These are phyloP conservation scores for Apocheima hispidaria DNA, from an alignment of 2,888 invertebrate species.

Conservation along the genomic window DNA sequence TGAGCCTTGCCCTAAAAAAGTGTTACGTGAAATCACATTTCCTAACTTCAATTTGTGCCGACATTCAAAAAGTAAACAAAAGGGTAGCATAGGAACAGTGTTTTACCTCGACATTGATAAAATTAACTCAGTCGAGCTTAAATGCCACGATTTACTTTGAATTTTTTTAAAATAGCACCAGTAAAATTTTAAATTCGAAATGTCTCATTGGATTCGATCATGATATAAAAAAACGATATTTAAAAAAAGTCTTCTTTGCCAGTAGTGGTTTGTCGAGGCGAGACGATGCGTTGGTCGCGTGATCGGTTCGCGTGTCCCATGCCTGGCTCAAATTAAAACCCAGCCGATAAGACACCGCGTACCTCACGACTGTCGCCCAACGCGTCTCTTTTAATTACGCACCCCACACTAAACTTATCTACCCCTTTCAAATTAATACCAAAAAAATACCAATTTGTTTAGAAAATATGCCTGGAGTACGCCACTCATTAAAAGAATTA, in stretches of 20 bases:
- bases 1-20: conserved; percentile 73
- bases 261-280: conserved; percentile 52
- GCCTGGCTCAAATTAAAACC: conserved; percentile 83
- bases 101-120: conserved; percentile 59
- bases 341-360: conserved; percentile 80
- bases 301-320: conserved; percentile 82
- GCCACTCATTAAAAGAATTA: conserved; percentile 46
- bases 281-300: conserved; percentile 79
- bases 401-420: conserved; percentile 79
- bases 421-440: conserved; percentile 67
- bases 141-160: conserved; percentile 35
- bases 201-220: conserved; percentile 56
- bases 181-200: conserved; percentile 49
- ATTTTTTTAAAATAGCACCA: conserved; percentile 38
- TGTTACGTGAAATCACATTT: conserved; percentile 84
- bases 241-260: conserved; percentile 60
- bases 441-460: conserved; percentile 30
- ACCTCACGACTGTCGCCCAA: conserved; percentile 81
- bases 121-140: conserved; percentile 9
- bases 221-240: conserved; percentile 74
- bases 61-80: conserved; percentile 66
- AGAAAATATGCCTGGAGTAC: conserved; percentile 28
- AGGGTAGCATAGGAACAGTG: conserved; percentile 56
- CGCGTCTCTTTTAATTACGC: conserved; percentile 85
- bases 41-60: conserved; percentile 77